phyloP scores from a whole-genome alignment of 2,888 invertebrate species.

The Himalopsyche kuldschensis region DNA sequence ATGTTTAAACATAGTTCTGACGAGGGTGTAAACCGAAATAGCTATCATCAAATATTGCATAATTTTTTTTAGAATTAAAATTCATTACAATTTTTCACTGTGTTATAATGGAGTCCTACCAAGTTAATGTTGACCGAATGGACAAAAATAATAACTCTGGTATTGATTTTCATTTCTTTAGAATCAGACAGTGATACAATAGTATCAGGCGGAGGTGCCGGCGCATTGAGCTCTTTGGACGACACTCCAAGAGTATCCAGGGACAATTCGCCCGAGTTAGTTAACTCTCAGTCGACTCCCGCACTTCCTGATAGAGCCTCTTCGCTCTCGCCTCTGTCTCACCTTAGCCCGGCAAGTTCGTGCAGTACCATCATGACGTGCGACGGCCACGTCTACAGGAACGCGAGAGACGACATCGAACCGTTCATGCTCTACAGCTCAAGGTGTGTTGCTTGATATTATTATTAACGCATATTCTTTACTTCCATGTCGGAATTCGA shows the following conservation, averaged over 20 bases:
- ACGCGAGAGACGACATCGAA: slow-evolving; percentile 51
- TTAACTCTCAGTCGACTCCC: slow-evolving; percentile 45
- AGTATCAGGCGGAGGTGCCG: slow-evolving; percentile 50
- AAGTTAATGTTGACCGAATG: no score
- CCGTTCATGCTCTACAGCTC: slow-evolving; percentile 31
- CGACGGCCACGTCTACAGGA: slow-evolving; percentile 58
- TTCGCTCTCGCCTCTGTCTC: slow-evolving; percentile 46
- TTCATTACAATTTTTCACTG: no score
- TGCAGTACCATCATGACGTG: slow-evolving; percentile 60
- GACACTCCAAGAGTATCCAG: slow-evolving; percentile 50
- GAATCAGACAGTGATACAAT: slow-evolving; percentile 54
- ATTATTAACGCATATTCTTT: background rate
- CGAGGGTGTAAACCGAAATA: no score
- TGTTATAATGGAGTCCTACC: no score
- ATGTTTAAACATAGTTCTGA: no score
- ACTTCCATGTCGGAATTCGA: background rate
- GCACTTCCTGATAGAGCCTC: slow-evolving; percentile 41
- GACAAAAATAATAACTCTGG: no score
- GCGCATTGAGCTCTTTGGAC: slow-evolving; percentile 56
- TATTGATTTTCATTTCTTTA: slow-evolving; percentile 38
- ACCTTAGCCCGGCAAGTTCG: slow-evolving; percentile 53
- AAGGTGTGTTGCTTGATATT: slow-evolving; percentile 23
- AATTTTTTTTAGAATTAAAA: no score
- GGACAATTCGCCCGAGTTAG: slow-evolving; percentile 29
- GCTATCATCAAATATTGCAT: no score